Base-by-base conservation (phyloP, 2,888 invertebrate genomes). In the Vanessa cardui region DNA sequence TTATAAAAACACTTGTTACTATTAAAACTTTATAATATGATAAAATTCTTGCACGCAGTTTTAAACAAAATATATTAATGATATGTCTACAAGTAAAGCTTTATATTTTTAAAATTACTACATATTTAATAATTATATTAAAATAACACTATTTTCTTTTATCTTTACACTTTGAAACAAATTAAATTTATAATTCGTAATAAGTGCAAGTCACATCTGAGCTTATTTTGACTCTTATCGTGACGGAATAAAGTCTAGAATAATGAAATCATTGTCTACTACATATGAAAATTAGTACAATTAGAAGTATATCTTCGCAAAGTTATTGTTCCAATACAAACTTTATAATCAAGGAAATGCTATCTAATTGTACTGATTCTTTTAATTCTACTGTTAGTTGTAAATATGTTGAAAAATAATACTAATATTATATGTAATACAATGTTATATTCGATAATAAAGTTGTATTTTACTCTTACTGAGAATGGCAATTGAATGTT, bases 321-420 rank as follows among this genome's bases (percentile, higher is more conserved):
- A 52, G 52, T 54, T 58, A 39, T 39, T 21, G 20, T 64, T 52
- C 18, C 15, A 59, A 52, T 50, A 18, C 18, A 45, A 64, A 60
- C 45, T 64, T 15, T 21, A 50, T 50, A 4, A 39, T 12, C 3
- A 4, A 50, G 9, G 1, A 65, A 18, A n/a, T 33, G 12, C n/a
- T 69, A 39, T 39, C 44, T 68, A 58, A 66, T 52, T 26, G 45
- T 64, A 44, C 54, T 16, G 58, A 16, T 52, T 15, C 8, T 18
- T 46, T 31, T 45, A 62, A 66, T 46, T 59, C 54, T 62, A 56
- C 66, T 65, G 70, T 72, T 70, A 64, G 45, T 58, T 73, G 86
- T 88, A 87, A 82, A 88, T 87, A 87, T 87, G 88, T 88, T 87
- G 81, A 82, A 79, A 83, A 80, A 81, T 84, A 80, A 79, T 78